Base-by-base conservation (phyloP, 2,797 vertebrate species). In the Gila robusta region DNA sequence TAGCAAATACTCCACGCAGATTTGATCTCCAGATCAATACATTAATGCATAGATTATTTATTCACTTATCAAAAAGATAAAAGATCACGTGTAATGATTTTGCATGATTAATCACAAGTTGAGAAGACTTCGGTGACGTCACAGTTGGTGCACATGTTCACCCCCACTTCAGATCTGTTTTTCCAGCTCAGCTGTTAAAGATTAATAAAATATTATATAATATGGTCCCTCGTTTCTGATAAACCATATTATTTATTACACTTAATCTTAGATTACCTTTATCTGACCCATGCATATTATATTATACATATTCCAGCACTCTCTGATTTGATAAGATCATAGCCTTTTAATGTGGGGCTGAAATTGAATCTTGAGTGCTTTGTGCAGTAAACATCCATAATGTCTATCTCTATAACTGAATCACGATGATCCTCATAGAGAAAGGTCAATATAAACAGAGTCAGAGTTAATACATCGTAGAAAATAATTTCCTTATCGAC, bases 371-470 rank as follows among this genome's bases (percentile, higher is more conserved):
- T n/a, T 21, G 1, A 56, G 23, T 19, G 5, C 16, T 72, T 82
- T 41, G 12, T 59, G 54, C 9, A 1, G 8, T n/a, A 66, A 73
- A 62, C 26, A 47, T 62, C 26, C 12, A 44, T 64, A n/a, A 79
- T 47, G 41, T 66, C 19, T 21, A 23, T 35, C 2, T 4, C 21
- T 59, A 73, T 62, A 62, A 72, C 56, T 72, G 8, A 76, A 83
- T 66, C 6, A 14, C 14, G 56, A 64, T 2, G 39, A 73, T 49
- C 28, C 44, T 73, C 4, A 0, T 17, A 62, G 54, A 47, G 39
- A 32, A 35, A 32, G 62, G 59, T 47, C 59, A 23, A 54, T 82
- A 41, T 35, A 82, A 82, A 54, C 21, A 56, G 49, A 52, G 49
- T 69, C 28, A 0, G 44, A 64, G 37, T 44, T 79, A 28, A 39